These are phyloP conservation scores for Chaenodraco wilsoni DNA, from an alignment of 2,797 vertebrate genomes.

Conservation along the genomic window DNA sequence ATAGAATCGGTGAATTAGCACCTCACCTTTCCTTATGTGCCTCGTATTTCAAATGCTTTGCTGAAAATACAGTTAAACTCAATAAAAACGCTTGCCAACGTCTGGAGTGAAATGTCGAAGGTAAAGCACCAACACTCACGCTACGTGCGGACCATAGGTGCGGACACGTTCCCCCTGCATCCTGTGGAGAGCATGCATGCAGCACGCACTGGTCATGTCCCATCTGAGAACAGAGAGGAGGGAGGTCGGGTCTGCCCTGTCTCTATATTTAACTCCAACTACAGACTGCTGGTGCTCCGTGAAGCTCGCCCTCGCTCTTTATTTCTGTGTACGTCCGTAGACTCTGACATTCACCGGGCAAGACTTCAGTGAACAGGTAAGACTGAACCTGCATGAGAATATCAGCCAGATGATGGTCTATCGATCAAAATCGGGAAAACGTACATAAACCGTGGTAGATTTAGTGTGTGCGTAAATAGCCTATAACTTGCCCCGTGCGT, in stretches of 20 bases:
- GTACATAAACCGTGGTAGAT: background rate
- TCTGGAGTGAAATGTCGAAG: background rate
- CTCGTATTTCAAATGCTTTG: conserved; percentile 11
- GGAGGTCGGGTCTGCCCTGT: conserved; percentile 33
- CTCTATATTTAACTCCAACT: conserved; percentile 75
- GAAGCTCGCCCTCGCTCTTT: conserved; percentile 2
- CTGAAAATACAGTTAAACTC: background rate
- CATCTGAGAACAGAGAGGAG: conserved; percentile 40
- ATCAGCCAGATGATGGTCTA: background rate
- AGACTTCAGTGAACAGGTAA: conserved; percentile 45
- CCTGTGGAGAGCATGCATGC: conserved; percentile 41
- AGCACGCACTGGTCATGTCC: conserved; percentile 58
- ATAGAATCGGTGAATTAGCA: background rate
- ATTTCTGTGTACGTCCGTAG: background rate
- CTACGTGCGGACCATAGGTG: background rate
- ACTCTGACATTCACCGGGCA: background rate
- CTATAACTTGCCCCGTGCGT: conserved; percentile 32
- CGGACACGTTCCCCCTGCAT: conserved; percentile 21
- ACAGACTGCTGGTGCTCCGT: conserved; percentile 6
- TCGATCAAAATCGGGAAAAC: background rate
- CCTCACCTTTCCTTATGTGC: conserved; percentile 3
- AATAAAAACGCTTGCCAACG: conserved; percentile 43
- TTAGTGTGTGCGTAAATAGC: conserved; percentile 26
- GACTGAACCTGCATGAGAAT: background rate
- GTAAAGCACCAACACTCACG: background rate